Percentiles rank a stretch among this genome's conserved stretches.
These are phyloP conservation scores for Heloderma charlesbogerti DNA, from an alignment of 2,113 vertebrate species.

Conservation along the genomic window DNA sequence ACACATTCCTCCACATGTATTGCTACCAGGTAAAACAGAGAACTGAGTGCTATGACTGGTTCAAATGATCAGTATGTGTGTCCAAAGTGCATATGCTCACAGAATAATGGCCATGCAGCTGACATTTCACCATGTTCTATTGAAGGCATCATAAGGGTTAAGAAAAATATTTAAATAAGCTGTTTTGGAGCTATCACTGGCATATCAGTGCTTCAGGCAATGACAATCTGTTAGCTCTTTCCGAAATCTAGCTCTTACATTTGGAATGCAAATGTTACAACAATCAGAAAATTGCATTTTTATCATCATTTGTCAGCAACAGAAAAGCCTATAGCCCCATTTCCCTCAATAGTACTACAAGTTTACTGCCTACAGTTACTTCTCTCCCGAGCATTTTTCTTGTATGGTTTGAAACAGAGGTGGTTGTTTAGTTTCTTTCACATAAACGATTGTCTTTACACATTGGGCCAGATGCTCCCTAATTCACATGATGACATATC, in stretches of 20 bases:
- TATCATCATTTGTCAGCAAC: constrained; percentile 20
- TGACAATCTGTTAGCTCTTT: constrained; percentile 64
- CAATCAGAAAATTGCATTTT: constrained; percentile 57
- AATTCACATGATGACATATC: neutral
- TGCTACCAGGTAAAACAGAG: constrained; percentile 66
- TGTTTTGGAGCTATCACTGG: constrained; percentile 57
- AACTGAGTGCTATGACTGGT: constrained; percentile 21
- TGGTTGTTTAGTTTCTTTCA: constrained; percentile 55
- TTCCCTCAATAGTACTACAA: neutral
- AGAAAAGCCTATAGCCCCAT: constrained; percentile 24
- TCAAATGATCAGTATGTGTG: constrained; percentile 36
- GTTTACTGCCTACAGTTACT: constrained; percentile 52
- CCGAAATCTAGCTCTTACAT: constrained; percentile 60
- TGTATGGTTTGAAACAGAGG: constrained; percentile 49
- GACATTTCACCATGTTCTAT: constrained; percentile 22
- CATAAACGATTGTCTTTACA: neutral
- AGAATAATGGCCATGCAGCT: constrained; percentile 22
- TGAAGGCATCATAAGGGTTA: constrained; percentile 58
- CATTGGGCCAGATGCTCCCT: neutral
- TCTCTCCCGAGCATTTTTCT: neutral
- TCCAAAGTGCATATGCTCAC: constrained; percentile 16
- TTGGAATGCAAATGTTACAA: constrained; percentile 72
- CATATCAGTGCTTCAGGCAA: constrained; percentile 61
- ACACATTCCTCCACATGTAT: constrained; percentile 62
- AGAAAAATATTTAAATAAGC: constrained; percentile 51